These are phyloP conservation scores for Octonoba sinensis DNA, from an alignment of 2,888 invertebrate species.

Conservation along the genomic window DNA sequence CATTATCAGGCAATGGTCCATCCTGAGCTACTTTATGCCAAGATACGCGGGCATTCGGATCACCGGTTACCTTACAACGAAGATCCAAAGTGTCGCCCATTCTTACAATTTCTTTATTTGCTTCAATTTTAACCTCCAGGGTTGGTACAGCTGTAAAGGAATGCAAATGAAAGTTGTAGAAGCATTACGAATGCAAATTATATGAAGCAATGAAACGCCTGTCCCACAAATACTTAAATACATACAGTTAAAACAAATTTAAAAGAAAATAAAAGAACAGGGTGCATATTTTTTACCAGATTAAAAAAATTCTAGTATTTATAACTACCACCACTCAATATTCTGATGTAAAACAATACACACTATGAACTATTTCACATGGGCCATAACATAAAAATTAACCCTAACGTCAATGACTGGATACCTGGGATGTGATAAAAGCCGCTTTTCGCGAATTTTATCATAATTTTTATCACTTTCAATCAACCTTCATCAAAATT, in stretches of 20 bases:
- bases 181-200: not conserved
- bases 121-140: constrained; percentile 70
- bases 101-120: constrained; percentile 73
- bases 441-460: too few relatives aligned
- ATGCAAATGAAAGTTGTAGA: not conserved
- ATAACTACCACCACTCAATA: too few relatives aligned
- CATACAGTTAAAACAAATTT: not conserved
- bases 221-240: not conserved
- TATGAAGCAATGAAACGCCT: not conserved
- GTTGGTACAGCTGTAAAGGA: constrained; percentile 61
- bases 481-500: too few relatives aligned
- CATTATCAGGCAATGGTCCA: constrained; percentile 76
- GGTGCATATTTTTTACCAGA: too few relatives aligned
- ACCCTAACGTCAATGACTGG: too few relatives aligned
- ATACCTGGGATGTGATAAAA: too few relatives aligned
- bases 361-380: too few relatives aligned
- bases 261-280: not conserved
- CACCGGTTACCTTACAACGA: constrained; percentile 76
- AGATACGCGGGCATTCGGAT: constrained; percentile 74
- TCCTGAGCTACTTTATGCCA: constrained; percentile 74
- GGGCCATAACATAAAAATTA: too few relatives aligned
- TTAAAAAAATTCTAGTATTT: too few relatives aligned
- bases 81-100: constrained; percentile 78
- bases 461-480: too few relatives aligned
- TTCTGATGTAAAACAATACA: too few relatives aligned